phyloP scores from a whole-genome alignment of 2,797 vertebrate species.

The Phataginus tetradactyla region DNA sequence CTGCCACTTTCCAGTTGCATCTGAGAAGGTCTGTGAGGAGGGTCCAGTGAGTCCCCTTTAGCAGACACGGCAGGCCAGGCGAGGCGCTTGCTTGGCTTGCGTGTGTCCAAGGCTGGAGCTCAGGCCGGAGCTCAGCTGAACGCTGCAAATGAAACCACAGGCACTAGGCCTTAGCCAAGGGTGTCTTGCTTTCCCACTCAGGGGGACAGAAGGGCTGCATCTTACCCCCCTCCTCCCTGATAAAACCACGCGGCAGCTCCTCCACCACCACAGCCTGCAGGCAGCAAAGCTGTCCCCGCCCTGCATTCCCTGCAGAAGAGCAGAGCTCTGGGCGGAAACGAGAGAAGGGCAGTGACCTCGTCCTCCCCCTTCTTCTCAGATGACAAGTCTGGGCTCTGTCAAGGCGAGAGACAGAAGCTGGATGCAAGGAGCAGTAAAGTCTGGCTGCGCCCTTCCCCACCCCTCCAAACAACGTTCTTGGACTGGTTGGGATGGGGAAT shows the following conservation, averaged over 20 bases:
- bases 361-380: conserved; percentile 32
- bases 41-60: background rate
- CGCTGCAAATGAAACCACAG: background rate
- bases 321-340: conserved; percentile 22
- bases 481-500: background rate
- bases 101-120: background rate
- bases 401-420: conserved; percentile 51
- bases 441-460: background rate
- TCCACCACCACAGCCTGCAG: background rate
- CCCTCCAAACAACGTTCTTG: background rate
- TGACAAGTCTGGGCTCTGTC: conserved; percentile 66
- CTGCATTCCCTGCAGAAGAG: background rate
- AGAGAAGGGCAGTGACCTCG: conserved; percentile 54
- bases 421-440: background rate
- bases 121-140: background rate
- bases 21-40: background rate
- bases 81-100: background rate
- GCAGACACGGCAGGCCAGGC: background rate
- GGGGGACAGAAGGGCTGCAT: background rate
- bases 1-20: background rate
- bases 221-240: background rate
- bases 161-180: background rate
- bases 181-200: background rate
- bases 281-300: background rate
- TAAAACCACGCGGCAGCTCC: background rate